phyloP scores from a whole-genome alignment of 2,888 invertebrate species.

The Molorchus minor region DNA sequence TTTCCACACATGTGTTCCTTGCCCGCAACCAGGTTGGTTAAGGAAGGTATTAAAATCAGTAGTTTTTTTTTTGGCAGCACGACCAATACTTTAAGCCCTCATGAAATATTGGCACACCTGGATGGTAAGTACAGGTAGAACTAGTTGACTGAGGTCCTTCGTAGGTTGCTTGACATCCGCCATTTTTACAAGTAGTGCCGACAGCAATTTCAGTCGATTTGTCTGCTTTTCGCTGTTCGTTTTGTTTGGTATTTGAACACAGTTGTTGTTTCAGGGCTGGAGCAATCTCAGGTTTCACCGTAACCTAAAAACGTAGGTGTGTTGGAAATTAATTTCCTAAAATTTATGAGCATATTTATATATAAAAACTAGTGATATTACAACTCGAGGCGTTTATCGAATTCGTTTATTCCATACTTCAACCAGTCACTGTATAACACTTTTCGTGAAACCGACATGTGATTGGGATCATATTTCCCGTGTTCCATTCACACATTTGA shows the following conservation, averaged over 20 bases:
- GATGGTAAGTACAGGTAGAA: constrained; percentile 79
- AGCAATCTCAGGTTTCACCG: constrained; percentile 69
- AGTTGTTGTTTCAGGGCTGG: constrained; percentile 74
- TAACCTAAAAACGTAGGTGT: constrained; percentile 60
- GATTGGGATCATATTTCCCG: too few species aligned
- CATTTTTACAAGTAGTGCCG: constrained; percentile 88
- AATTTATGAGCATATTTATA: too few species aligned
- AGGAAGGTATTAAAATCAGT: constrained; percentile 94
- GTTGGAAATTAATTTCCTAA: too few species aligned
- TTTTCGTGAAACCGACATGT: too few species aligned
- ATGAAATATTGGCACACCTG: constrained; percentile 92
- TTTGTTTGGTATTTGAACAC: constrained; percentile 29
- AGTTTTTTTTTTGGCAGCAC: constrained; percentile 92
- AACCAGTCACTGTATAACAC: too few species aligned
- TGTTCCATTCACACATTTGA: too few species aligned
- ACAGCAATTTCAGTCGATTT: constrained; percentile 65
- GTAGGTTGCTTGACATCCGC: constrained; percentile 79
- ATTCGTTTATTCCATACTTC: too few species aligned
- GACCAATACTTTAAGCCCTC: constrained; percentile 98
- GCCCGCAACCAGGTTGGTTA: constrained; percentile 88
- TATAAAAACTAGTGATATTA: too few species aligned
- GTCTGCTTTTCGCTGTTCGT: constrained; percentile 46
- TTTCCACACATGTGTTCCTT: constrained; percentile 87
- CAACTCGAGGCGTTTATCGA: too few species aligned
- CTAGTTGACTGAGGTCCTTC: constrained; percentile 71